Conservation (phyloP, 2,797 vertebrate species). For the Cirrhinus mrigala region DNA sequence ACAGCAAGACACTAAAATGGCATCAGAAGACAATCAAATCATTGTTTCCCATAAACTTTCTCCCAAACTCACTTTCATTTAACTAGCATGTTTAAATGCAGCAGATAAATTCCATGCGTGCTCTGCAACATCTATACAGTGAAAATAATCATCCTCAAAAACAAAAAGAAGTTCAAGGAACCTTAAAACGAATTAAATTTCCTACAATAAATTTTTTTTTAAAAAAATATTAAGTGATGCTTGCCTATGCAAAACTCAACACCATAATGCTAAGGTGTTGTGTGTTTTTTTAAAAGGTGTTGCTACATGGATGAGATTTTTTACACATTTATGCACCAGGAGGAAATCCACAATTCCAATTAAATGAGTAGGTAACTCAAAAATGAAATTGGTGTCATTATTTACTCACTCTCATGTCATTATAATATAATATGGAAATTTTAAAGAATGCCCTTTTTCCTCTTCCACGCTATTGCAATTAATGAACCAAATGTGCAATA, state of each 20-base stretch:
- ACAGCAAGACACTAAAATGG: slow-evolving; percentile 11
- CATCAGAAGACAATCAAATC: slow-evolving; percentile 28
- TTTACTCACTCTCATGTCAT: background rate
- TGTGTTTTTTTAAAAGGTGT: background rate
- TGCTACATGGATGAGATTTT: background rate
- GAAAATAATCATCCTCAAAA: background rate
- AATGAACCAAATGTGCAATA: background rate
- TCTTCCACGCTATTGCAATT: background rate
- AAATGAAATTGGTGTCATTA: background rate
- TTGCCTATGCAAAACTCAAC: background rate
- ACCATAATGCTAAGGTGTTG: background rate
- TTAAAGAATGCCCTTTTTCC: background rate
- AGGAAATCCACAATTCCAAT: background rate
- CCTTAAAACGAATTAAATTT: background rate
- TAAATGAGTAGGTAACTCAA: background rate
- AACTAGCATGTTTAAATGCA: background rate
- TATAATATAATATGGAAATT: background rate
- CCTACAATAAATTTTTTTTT: too few species aligned
- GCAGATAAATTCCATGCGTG: background rate
- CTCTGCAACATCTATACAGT: background rate
- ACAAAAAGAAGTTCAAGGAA: background rate
- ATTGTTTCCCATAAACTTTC: slow-evolving; percentile 1
- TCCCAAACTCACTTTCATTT: slow-evolving; percentile 7
- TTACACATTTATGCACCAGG: background rate
- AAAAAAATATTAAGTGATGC: background rate